Evolutionary conservation across 2,888 invertebrate species (phyloP).

Genomic region (Belgica antarctica): DNA sequence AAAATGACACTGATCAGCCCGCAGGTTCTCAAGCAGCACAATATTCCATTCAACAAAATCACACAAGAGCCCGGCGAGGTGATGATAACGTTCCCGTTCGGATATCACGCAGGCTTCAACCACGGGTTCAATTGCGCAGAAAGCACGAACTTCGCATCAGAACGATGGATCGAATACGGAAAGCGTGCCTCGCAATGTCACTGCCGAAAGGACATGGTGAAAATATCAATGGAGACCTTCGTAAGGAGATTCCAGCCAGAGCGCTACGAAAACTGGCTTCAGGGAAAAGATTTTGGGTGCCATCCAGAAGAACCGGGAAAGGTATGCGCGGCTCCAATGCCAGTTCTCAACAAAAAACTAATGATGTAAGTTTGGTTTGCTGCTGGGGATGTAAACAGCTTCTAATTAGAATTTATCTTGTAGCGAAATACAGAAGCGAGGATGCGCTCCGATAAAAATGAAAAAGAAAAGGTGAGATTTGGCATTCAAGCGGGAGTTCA

Average conservation of each 20-base stretch:
- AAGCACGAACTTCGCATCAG: conserved; percentile 97
- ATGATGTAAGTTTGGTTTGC: conserved; percentile 37
- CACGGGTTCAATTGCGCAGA: conserved; percentile 99
- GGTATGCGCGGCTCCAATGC: conserved; percentile 46
- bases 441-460: conserved; percentile 41
- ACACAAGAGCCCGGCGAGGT: conserved; percentile 95
- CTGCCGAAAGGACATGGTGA: conserved; percentile 86
- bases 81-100: conserved; percentile 75
- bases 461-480: conserved; percentile 36
- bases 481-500: not conserved
- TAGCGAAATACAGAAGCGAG: conserved; percentile 39
- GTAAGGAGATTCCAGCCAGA: conserved; percentile 90
- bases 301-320: conserved; percentile 83
- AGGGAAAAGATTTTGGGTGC: conserved; percentile 71
- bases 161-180: conserved; percentile 98
- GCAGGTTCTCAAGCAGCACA: conserved; percentile 85
- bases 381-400: not conserved
- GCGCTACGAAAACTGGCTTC: conserved; percentile 84
- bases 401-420: not conserved
- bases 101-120: conserved; percentile 98
- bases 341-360: conserved; percentile 33
- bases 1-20: conserved; percentile 99
- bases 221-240: conserved; percentile 98
- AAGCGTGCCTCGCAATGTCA: conserved; percentile 84
- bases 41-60: conserved; percentile 94